Percentiles rank a stretch among this genome's conserved stretches.
These are phyloP conservation scores for Leuctra nigra DNA, from an alignment of 2,888 invertebrate species.

Conservation along the genomic window DNA sequence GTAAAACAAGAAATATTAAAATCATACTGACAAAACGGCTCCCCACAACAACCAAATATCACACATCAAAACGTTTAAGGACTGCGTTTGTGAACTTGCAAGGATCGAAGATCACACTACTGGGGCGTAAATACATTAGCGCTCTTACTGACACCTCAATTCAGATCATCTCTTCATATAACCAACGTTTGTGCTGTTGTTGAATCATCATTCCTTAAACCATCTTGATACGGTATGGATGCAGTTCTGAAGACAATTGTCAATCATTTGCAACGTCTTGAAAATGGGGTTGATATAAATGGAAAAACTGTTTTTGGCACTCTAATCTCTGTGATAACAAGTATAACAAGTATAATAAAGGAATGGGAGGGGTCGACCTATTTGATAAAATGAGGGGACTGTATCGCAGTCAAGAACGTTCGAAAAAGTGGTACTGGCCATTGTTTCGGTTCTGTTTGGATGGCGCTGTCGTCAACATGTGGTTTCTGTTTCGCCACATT, in stretches of 20 bases:
- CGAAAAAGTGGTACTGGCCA: conserved; percentile 31
- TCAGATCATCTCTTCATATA: background rate
- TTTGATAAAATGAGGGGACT: conserved; percentile 28
- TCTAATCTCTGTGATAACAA: background rate
- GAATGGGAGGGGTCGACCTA: conserved; percentile 29
- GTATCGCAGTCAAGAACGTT: conserved; percentile 26
- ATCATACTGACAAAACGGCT: too few relatives aligned
- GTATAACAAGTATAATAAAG: conserved; percentile 29
- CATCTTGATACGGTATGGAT: background rate
- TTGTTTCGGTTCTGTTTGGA: conserved; percentile 29
- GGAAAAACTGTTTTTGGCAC: background rate
- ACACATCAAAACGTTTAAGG: too few relatives aligned
- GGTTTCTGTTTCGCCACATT: conserved; percentile 18
- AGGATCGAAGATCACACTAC: too few relatives aligned
- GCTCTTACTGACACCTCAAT: too few relatives aligned
- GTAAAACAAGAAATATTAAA: too few relatives aligned
- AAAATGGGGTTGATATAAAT: background rate
- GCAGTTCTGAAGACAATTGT: background rate
- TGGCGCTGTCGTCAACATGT: conserved; percentile 26
- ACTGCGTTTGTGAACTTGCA: too few relatives aligned
- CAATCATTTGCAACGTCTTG: background rate
- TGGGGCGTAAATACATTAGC: too few relatives aligned
- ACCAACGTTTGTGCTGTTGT: background rate
- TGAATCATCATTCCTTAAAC: background rate
- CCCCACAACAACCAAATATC: too few relatives aligned